These are phyloP conservation scores for Drosophila birchii DNA, from an alignment of 2,888 invertebrate genomes.

Conservation along the genomic window DNA sequence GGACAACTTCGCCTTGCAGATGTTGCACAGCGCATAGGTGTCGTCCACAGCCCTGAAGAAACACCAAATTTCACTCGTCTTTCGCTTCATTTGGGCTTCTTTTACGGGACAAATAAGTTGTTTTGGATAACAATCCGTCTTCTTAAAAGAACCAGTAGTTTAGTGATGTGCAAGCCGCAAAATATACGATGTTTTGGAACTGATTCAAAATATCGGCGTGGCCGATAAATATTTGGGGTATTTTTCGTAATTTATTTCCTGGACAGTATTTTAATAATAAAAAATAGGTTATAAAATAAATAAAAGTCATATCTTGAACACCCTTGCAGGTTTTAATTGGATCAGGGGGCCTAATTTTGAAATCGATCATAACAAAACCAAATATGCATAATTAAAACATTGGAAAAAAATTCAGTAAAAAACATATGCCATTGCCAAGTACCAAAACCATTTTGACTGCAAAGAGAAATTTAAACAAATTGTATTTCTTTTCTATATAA, in stretches of 20 bases:
- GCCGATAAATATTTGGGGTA: not conserved
- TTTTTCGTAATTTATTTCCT: not conserved
- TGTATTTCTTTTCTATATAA: not conserved
- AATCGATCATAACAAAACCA: no score
- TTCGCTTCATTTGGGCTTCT: slow-evolving; percentile 54
- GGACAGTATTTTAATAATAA: not conserved
- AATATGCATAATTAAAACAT: no score
- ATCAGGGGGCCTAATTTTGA: no score
- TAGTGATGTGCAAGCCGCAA: not conserved
- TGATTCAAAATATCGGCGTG: slow-evolving; percentile 4
- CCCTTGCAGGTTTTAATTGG: not conserved
- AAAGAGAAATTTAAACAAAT: no score
- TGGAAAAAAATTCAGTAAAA: no score
- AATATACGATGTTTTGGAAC: not conserved
- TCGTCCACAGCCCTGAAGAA: slow-evolving; percentile 68
- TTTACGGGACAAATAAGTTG: not conserved
- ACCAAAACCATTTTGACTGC: not conserved
- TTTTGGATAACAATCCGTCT: not conserved
- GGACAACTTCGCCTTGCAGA: slow-evolving; percentile 66
- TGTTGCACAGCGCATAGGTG: slow-evolving; percentile 66
- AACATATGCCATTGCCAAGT: not conserved
- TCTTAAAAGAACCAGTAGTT: slow-evolving; percentile 10
- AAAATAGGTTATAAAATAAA: no score
- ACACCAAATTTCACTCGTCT: slow-evolving; percentile 68
- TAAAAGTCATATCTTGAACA: not conserved